Conservation (phyloP, 2,113 vertebrate genomes). For the Protobothrops mucrosquamatus region DNA sequence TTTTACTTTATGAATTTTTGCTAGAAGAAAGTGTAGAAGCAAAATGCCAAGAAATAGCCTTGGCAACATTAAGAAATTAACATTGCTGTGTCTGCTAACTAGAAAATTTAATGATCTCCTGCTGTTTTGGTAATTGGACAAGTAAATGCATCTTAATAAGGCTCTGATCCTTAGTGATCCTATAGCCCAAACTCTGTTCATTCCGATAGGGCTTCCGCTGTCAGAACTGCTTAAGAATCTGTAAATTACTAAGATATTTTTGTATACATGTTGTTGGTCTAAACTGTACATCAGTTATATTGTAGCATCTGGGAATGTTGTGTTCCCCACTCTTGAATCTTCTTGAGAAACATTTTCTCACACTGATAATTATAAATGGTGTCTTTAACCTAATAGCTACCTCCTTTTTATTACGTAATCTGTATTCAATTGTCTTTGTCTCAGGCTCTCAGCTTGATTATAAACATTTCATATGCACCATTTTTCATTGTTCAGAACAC, state of each 20-base stretch:
- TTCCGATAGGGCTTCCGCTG: constrained; percentile 25
- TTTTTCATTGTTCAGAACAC: not conserved
- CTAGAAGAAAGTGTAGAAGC: constrained; percentile 61
- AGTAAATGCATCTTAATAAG: constrained; percentile 92
- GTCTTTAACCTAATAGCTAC: constrained; percentile 8
- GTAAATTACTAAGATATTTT: constrained; percentile 66
- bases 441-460: not conserved
- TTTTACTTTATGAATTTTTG: constrained; percentile 46
- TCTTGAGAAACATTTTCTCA: constrained; percentile 43
- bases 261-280: constrained; percentile 58
- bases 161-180: constrained; percentile 34
- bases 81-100: constrained; percentile 73
- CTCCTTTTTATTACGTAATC: constrained; percentile 11
- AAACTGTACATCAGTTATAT: constrained; percentile 49
- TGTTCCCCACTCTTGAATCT: constrained; percentile 30
- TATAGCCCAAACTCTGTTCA: constrained; percentile 16
- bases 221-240: constrained; percentile 27
- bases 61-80: constrained; percentile 74
- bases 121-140: constrained; percentile 98
- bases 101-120: constrained; percentile 93
- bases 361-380: constrained; percentile 45
- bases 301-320: constrained; percentile 46
- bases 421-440: not conserved
- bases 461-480: not conserved
- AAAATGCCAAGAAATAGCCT: constrained; percentile 72